Evolutionary conservation across 2,113 vertebrate species (phyloP), one percentile per base, ranked within the genome.

Genomic region (Silurus glanis): DNA sequence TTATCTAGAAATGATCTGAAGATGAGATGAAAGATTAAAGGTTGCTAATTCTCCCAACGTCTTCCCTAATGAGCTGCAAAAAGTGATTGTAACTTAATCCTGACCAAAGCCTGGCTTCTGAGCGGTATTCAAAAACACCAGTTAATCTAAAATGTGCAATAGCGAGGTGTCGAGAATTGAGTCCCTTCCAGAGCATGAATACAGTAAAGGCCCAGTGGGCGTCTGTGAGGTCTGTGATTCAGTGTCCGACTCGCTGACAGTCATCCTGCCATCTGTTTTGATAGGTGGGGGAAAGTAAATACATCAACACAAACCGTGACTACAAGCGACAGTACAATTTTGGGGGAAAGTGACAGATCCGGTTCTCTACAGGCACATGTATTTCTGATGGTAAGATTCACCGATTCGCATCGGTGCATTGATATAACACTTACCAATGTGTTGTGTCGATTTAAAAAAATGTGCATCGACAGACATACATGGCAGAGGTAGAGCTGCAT

Each of bases 241-340:
- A 87, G 75, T 86, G 45, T 37, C 76, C 83, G 62, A 23, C 78
- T 87, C 79, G 45, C 84, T 28, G 86, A 86, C 80, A 69, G 83
- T 86, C 53, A 87, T 86, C 23, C 83, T 79, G 82, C 86, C 88
- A 85, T 89, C 88, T 89, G 84, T 87, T 86, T 80, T 83, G 56
- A 83, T 86, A 80, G 83, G 74, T 84, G 53, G 86, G 55, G 51
- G 62, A 80, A 83, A 79, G 82, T 89, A 79, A 89, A 87, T 67
- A 85, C 86, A 87, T 78, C 88, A 83, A 79, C 83, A 87, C 9
- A 87, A 89, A 87, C n/a, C 55, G 21, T 69, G 53, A 53, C 53
- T 85, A 64, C 23, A 45, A 49, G 25, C 47, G 71, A n/a, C 62
- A 72, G 58, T 45, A 71, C 37, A 10, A 6, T 61, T 72, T 69